phyloP scores from a whole-genome alignment of 2,797 vertebrate species.

The Notoglanidium macrostoma region DNA sequence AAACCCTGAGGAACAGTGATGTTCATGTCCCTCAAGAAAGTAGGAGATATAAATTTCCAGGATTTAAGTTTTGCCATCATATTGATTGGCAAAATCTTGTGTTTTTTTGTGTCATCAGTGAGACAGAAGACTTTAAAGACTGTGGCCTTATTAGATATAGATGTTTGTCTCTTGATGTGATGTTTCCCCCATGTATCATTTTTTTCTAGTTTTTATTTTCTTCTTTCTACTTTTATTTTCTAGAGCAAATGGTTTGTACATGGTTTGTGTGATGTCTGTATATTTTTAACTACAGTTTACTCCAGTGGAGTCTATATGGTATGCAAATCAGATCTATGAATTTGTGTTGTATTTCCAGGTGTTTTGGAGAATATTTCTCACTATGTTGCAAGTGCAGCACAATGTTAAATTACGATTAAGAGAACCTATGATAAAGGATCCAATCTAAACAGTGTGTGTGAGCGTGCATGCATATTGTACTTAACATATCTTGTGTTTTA shows the following conservation, averaged over 20 bases:
- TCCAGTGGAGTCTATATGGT: slow-evolving; percentile 76
- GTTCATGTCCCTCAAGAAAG: slow-evolving; percentile 62
- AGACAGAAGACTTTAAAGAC: slow-evolving; percentile 56
- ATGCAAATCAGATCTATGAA: slow-evolving; percentile 63
- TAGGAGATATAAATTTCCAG: slow-evolving; percentile 73
- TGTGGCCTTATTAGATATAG: slow-evolving; percentile 40
- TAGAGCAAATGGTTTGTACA: slow-evolving; percentile 58
- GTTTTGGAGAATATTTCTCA: slow-evolving; percentile 77
- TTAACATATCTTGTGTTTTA: slow-evolving; percentile 44
- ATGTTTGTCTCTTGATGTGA: slow-evolving; percentile 44
- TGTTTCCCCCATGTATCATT: slow-evolving; percentile 32
- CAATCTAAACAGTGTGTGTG: neutral
- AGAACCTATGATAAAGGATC: slow-evolving; percentile 52
- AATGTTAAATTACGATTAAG: slow-evolving; percentile 36
- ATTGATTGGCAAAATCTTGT: slow-evolving; percentile 72
- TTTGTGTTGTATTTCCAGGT: slow-evolving; percentile 65
- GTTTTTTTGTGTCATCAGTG: slow-evolving; percentile 37
- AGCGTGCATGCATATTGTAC: slow-evolving; percentile 18
- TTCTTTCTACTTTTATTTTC: slow-evolving; percentile 59
- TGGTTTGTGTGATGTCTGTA: slow-evolving; percentile 59
- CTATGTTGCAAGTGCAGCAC: slow-evolving; percentile 59
- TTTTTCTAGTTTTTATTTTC: slow-evolving; percentile 58
- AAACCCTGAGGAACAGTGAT: slow-evolving; percentile 64
- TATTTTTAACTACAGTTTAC: slow-evolving; percentile 63
- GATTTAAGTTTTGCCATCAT: slow-evolving; percentile 69